Base-by-base conservation (phyloP, 2,888 invertebrate genomes). In the Timandra comae region DNA sequence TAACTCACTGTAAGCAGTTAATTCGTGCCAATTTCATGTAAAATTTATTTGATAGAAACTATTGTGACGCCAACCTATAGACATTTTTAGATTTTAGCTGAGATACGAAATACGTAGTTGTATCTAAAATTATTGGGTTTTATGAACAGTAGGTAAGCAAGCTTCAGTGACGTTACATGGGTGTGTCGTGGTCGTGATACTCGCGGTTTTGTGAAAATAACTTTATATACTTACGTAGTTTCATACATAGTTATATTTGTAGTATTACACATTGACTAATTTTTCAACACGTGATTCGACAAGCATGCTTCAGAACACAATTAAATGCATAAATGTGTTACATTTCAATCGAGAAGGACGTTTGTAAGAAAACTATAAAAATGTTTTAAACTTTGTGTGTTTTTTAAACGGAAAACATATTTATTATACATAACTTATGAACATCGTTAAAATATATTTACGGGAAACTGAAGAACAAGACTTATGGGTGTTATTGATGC, bases 141-240 rank as follows among this genome's bases (percentile, higher is more conserved):
- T 27, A 35, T 19, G 12, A 31, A 24, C 47, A 43, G 41, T 43
- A 27, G 24, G 11, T 24, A 2, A 25, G 12, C 26, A 32, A 26
- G 29, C 28, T 40, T 20, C 38, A 13, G 42, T 46, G 49, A 46
- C 46, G 43, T 38, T 38, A 23, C 26, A 43, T 32, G 43, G 45
- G 43, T 33, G 46, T 49, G 46, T 42, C 46, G 33, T 25, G 26
- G 3, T 38, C 33, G 25, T 35, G 16, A 11, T 9, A 22, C 1
- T 11, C 26, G 35, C 10, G 20, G 25, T 33, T 45, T 41, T 25
- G 26, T 35, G 31, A 35, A 39, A 41, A 34, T 19, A 11, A 7
- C 1, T 6, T n/a, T 6, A 13, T 27, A 22, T 30, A 27, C 23
- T n/a, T n/a, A n/a, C n/a, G n/a, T n/a, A n/a, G n/a, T n/a, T n/a